Conservation (phyloP, 2,888 invertebrate genomes). For the Amphipoea lucens region DNA sequence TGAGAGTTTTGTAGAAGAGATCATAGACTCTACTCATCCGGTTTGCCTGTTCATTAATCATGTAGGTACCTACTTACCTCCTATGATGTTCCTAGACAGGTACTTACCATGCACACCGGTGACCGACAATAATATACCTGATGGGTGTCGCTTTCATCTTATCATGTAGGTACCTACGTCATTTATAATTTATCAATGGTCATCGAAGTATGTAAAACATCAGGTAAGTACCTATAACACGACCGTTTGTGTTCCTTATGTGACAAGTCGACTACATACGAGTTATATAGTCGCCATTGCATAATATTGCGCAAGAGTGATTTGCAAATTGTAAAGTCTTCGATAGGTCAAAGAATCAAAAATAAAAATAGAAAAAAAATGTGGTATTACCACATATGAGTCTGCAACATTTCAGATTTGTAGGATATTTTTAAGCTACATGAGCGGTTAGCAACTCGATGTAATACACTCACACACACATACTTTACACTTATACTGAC, state of each 20-base stretch:
- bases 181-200: not conserved
- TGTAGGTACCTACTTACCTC: not conserved
- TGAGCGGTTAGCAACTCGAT: not conserved
- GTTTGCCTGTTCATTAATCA: not conserved
- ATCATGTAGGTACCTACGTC: not conserved
- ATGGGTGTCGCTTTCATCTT: not conserved
- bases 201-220: slow-evolving; percentile 7
- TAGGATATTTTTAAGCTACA: not conserved
- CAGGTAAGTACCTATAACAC: not conserved
- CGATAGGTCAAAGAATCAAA: not conserved
- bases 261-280: not conserved
- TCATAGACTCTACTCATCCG: not conserved
- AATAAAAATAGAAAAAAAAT: not conserved
- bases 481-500: not conserved
- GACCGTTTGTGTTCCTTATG: not conserved
- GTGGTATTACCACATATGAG: slow-evolving; percentile 2
- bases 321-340: not conserved
- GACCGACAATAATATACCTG: not conserved
- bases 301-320: slow-evolving; percentile 41
- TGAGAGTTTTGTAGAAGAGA: not conserved
- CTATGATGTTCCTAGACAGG: not conserved
- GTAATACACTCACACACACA: not conserved
- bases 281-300: slow-evolving; percentile 9
- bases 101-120: not conserved
- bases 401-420: not conserved